Evolutionary conservation across 2,797 vertebrate species (phyloP).

Genomic region (Anabas testudineus): DNA sequence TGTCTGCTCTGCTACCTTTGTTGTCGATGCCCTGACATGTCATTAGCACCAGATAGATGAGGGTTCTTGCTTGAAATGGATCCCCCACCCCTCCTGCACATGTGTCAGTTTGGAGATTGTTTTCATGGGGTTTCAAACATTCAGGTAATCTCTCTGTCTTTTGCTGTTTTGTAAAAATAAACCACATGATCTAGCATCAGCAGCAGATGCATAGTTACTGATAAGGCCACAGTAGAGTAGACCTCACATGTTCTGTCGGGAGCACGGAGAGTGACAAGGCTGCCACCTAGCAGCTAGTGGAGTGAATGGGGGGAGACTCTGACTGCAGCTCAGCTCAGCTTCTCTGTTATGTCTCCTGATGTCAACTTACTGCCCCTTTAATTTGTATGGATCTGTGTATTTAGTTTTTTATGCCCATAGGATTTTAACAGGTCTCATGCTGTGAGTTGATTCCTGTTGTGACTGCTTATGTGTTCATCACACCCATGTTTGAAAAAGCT

Average conservation of each 20-base stretch:
- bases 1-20: neutral
- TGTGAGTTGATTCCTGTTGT: neutral
- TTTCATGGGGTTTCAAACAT: slow-evolving; percentile 9
- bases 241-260: slow-evolving; percentile 4
- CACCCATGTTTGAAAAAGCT: slow-evolving; percentile 39
- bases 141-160: slow-evolving; percentile 23
- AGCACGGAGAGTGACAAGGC: neutral
- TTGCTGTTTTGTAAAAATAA: slow-evolving; percentile 25
- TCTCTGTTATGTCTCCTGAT: neutral
- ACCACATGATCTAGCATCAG: slow-evolving; percentile 28
- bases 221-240: neutral
- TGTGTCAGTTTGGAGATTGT: neutral
- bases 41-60: neutral
- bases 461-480: slow-evolving; percentile 29
- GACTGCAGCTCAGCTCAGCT: neutral
- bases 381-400: neutral
- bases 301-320: slow-evolving; percentile 4
- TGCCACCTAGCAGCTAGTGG: slow-evolving; percentile 49
- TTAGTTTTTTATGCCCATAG: neutral
- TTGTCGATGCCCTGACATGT: neutral
- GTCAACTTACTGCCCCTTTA: too few relatives aligned
- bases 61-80: neutral
- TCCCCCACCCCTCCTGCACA: too few relatives aligned
- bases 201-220: slow-evolving; percentile 35
- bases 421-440: too few relatives aligned